Percentiles rank a stretch among this genome's conserved stretches.
These are phyloP conservation scores for Halcyon chelicuti DNA, from an alignment of 2,797 vertebrate genomes.

Conservation along the genomic window DNA sequence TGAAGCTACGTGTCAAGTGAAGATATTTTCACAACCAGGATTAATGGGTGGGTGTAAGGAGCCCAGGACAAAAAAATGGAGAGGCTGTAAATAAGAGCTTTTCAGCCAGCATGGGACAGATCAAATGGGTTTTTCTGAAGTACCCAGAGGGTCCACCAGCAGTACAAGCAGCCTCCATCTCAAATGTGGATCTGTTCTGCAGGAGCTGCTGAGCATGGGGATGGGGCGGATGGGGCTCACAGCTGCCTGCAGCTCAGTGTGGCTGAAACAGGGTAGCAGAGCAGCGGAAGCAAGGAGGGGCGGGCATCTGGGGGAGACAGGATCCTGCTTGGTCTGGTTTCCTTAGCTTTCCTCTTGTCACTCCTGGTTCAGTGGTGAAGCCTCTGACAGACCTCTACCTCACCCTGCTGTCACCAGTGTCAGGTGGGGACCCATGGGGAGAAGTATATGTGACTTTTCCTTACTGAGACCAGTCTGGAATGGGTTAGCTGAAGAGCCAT, in stretches of 20 bases:
- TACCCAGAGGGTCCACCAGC: background rate
- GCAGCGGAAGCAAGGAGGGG: background rate
- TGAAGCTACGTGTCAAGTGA: background rate
- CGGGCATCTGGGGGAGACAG: background rate
- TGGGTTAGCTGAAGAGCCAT: background rate
- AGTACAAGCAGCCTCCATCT: background rate
- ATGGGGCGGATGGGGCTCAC: background rate
- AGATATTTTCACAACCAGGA: background rate
- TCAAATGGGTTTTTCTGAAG: background rate
- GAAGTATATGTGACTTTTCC: background rate
- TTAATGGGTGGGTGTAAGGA: background rate
- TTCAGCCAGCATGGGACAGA: background rate
- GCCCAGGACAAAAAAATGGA: background rate
- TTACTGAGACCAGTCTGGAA: background rate
- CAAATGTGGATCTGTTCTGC: background rate
- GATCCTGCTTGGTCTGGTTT: background rate
- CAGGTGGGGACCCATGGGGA: background rate
- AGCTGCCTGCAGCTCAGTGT: background rate
- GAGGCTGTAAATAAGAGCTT: background rate
- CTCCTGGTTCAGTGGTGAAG: background rate
- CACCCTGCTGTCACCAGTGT: fast-evolving
- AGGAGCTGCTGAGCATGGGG: background rate
- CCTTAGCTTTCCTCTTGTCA: background rate
- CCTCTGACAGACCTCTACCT: background rate
- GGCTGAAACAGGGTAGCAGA: background rate